Percentiles rank a stretch among this genome's conserved stretches.
Evolutionary conservation across 1,140 invertebrate species (phyloP).

Genomic region (Bombus waltoni): DNA sequence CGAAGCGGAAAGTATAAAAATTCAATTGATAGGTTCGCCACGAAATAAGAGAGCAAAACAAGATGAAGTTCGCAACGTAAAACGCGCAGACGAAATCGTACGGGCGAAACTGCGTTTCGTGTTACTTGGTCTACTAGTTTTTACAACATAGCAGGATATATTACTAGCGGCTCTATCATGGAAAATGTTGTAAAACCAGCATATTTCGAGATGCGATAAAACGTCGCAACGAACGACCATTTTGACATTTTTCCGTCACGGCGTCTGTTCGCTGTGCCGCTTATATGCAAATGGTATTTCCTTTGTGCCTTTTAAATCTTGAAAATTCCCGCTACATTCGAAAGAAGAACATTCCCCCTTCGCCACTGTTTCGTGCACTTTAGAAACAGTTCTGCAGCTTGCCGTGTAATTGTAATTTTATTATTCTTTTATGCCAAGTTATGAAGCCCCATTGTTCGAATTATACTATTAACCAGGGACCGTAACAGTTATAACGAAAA

Average conservation of each 20-base stretch:
- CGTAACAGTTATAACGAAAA: too few relatives aligned
- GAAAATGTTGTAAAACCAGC: background rate
- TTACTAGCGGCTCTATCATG: background rate
- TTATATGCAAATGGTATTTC: background rate
- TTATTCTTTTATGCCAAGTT: too few relatives aligned
- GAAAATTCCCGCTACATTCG: background rate
- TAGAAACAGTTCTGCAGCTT: background rate
- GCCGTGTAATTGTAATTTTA: too few relatives aligned
- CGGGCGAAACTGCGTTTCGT: background rate
- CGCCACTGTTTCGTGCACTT: background rate
- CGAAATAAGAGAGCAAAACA: background rate
- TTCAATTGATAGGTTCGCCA: background rate
- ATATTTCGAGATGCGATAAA: background rate
- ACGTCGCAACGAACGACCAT: background rate
- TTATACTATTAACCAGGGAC: too few relatives aligned
- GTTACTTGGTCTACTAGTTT: background rate
- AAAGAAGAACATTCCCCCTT: background rate
- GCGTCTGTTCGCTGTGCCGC: background rate
- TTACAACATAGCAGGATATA: background rate
- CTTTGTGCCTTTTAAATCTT: background rate
- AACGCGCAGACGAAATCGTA: background rate
- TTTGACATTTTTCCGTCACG: background rate
- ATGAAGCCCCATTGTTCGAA: too few relatives aligned
- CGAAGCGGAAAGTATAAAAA: background rate
- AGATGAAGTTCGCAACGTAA: background rate